These are phyloP conservation scores for Piliocolobus tephrosceles DNA, from an alignment of 2,113 vertebrate genomes.

Conservation along the genomic window DNA sequence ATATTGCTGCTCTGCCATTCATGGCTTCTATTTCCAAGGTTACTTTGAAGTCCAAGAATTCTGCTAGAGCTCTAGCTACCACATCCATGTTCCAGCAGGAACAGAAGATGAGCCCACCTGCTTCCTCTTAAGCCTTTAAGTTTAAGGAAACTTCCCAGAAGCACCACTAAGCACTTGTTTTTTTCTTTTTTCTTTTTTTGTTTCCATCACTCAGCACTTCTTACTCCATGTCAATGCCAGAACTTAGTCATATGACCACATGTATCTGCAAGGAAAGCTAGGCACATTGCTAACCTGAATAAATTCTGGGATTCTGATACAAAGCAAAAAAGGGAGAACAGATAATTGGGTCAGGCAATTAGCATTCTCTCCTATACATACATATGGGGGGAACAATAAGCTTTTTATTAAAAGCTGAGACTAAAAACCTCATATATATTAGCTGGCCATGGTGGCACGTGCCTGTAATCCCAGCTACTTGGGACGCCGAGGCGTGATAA, in stretches of 20 bases:
- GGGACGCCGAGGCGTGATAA: neutral
- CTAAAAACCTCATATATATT: neutral
- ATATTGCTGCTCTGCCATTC: neutral
- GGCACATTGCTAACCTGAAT: neutral
- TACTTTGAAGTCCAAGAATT: neutral
- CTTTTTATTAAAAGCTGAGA: slow-evolving; percentile 17
- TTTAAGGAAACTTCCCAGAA: neutral
- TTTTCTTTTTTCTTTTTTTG: too few species aligned
- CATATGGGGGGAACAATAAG: neutral
- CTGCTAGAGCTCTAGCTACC: neutral
- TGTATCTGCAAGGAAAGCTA: neutral
- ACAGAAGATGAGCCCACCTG: neutral
- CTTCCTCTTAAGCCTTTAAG: neutral
- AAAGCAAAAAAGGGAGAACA: neutral
- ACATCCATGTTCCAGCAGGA: neutral
- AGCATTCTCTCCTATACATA: neutral
- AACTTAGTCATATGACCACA: neutral
- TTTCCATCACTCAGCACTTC: neutral
- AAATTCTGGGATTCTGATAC: neutral
- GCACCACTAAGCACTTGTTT: neutral
- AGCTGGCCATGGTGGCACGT: neutral
- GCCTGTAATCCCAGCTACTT: neutral
- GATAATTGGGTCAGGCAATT: neutral
- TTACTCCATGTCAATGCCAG: neutral
- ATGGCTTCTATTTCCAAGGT: neutral